Base-by-base conservation (phyloP, 1,140 invertebrate species). In the Meteorus sp. region DNA sequence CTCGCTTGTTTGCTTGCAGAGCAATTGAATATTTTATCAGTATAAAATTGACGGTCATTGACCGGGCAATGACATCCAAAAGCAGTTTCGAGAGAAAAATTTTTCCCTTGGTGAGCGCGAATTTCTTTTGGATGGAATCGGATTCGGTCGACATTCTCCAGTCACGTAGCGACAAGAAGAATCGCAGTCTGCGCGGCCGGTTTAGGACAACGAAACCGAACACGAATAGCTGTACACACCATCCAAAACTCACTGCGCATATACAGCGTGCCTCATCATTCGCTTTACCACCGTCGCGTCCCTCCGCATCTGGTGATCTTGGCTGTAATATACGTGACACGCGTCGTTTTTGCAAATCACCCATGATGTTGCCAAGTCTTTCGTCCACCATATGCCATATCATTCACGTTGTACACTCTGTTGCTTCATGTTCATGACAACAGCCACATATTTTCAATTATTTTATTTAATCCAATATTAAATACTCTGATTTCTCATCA, bases 141-240 rank as follows among this genome's bases (percentile, higher is more conserved):
- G 50, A 52, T 52, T 52, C 50, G 50, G 50, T 52, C 15, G 27
- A n/a, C 50, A 52, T 52, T 52, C 50, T 52, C 15, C 33, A 52
- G 50, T 37, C 27, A 52, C 17, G 50, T 52, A 19, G 17, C 9
- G 50, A 52, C 50, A 52, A 52, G 31, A 52, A 52, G 50, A 52
- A 52, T 52, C 27, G 17, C 50, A 52, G 27, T 52, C 50, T n/a
- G 27, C n/a, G n/a, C 31, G 19, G 50, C 50, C 50, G 50, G 50
- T 52, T 52, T 52, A 52, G 50, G 50, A 19, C 50, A 52, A 35
- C 50, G 31, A 37, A 52, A 31, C 35, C 25, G 22, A 52, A 52
- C 50, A n/a, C n/a, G n/a, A n/a, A n/a, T n/a, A n/a, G n/a, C n/a
- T n/a, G n/a, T n/a, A n/a, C n/a, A n/a, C n/a, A n/a, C n/a, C n/a